Percentiles rank a stretch among this genome's conserved stretches.
Conservation (phyloP, 2,888 invertebrate species). For the Synergus japonicus region DNA sequence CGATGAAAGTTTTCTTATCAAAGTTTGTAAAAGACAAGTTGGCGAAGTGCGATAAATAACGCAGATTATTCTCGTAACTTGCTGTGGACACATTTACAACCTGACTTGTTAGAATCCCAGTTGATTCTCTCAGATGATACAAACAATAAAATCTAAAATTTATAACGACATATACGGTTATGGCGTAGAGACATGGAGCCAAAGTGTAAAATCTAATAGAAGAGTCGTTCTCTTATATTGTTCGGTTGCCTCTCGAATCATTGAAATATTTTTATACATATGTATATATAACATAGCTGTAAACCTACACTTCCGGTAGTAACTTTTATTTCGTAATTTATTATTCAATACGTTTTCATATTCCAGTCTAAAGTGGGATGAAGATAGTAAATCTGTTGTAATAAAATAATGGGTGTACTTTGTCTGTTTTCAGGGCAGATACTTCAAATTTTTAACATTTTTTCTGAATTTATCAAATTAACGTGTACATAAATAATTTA, state of each 20-base stretch:
- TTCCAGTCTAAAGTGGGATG: neutral
- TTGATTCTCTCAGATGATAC: constrained; percentile 23
- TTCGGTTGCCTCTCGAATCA: neutral
- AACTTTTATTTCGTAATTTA: neutral
- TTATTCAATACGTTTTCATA: neutral
- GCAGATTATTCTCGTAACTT: constrained; percentile 11
- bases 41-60: neutral
- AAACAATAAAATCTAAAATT: constrained; percentile 26
- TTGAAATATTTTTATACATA: neutral
- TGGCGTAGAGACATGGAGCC: neutral
- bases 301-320: neutral
- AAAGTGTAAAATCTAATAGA: constrained; percentile 13
- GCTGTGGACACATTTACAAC: constrained; percentile 11
- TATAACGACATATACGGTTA: constrained; percentile 28
- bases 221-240: neutral
- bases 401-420: neutral
- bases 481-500: too few relatives aligned
- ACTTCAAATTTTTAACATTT: too few relatives aligned
- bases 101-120: constrained; percentile 13
- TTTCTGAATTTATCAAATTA: neutral
- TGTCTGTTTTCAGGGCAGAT: neutral
- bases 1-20: constrained; percentile 3
- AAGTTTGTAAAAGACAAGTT: neutral
- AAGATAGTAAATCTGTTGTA: neutral
- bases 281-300: neutral